Conservation (phyloP, 2,888 invertebrate species). For the Conus canariensis region DNA sequence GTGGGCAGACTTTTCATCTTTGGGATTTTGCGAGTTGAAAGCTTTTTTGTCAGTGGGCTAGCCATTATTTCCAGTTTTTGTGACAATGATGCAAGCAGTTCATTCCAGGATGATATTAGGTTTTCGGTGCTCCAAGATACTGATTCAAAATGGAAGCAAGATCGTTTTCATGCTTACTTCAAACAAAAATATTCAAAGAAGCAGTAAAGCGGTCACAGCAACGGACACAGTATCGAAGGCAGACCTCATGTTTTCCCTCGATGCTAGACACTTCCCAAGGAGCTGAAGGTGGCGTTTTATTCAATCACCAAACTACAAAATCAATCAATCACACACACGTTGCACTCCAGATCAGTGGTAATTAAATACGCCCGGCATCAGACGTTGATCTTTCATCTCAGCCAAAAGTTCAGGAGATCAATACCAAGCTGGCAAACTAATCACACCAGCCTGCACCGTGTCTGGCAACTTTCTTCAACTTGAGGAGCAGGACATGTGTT, state of each 20-base stretch:
- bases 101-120: neutral
- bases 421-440: neutral
- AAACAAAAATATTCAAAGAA: too few species aligned
- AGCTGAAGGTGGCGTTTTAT: neutral
- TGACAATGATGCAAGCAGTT: neutral
- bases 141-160: neutral
- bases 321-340: neutral
- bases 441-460: neutral
- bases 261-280: neutral
- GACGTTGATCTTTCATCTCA: neutral
- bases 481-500: neutral
- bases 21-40: neutral
- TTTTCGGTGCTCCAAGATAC: neutral
- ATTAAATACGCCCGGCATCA: neutral
- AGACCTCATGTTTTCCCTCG: neutral
- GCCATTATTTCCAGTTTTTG: neutral
- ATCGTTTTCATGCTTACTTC: neutral
- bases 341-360: neutral
- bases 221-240: neutral
- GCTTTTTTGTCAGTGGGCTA: neutral
- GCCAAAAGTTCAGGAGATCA: neutral
- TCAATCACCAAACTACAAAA: neutral
- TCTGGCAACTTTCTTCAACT: neutral
- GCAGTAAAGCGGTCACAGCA: neutral
- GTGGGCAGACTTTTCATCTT: slow-evolving; percentile 19